These are phyloP conservation scores for Lithobates sylvaticus DNA, from an alignment of 2,797 vertebrate species.

Conservation along the genomic window DNA sequence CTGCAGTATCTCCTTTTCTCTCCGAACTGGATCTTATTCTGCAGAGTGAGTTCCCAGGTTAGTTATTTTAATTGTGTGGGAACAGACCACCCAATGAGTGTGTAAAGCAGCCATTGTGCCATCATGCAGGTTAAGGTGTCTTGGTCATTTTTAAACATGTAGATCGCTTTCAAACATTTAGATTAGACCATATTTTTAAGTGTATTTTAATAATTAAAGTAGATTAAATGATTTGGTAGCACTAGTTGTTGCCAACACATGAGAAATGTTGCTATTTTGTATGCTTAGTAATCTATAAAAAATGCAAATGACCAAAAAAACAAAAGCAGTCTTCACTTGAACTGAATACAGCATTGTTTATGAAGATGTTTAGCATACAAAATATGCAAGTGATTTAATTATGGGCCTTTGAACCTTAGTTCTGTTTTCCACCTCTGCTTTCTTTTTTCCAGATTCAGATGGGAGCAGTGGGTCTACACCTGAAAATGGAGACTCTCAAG, in stretches of 20 bases:
- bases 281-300: too few species aligned
- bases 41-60: slow-evolving; percentile 91
- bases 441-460: slow-evolving; percentile 66
- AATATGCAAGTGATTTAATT: too few species aligned
- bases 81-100: background rate
- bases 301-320: too few species aligned
- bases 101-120: slow-evolving; percentile 3
- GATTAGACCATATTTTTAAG: background rate
- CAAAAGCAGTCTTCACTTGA: too few species aligned
- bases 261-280: too few species aligned
- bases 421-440: background rate
- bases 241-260: too few species aligned
- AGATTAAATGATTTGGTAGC: background rate
- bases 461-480: slow-evolving; percentile 69
- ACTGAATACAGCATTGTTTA: too few species aligned
- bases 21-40: slow-evolving; percentile 88
- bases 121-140: background rate
- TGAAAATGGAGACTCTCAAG: slow-evolving; percentile 74
- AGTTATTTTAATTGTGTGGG: slow-evolving; percentile 67
- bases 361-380: too few species aligned
- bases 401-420: background rate
- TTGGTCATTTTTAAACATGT: background rate
- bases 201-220: background rate
- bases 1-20: slow-evolving; percentile 88
- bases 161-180: background rate